Base-by-base conservation (phyloP, 92 coral and sea anemone genomes). In the Meandrina meandrites region DNA sequence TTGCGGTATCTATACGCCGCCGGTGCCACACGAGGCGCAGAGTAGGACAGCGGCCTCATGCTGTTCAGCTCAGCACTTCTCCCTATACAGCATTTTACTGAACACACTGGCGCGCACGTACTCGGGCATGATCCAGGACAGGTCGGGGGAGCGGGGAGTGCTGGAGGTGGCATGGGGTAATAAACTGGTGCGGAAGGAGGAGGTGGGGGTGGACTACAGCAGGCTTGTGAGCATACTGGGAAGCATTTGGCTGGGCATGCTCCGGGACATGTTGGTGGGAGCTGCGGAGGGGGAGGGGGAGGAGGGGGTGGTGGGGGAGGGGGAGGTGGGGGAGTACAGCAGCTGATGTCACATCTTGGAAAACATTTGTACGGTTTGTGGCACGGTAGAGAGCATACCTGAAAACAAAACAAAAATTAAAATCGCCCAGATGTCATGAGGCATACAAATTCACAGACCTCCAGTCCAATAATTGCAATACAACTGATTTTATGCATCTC, bases 311-410 rank as follows among this genome's bases (percentile, higher is more conserved):
- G 89, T 18, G 92, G 92, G 56, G 81, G 92, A 22, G 92, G 72
- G 18, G 91, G 92, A 31, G 92, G 92, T 21, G 90, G 84, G 12
- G 92, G 90, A 54, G 93, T 80, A 76, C 95, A 92, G 71, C 95
- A 92, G 81, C 70, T 75, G n/a, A 92, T 78, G 75, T 93, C 88
- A 69, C 95, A 92, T 53, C 56, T 79, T 30, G 98, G 98, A 57
- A 90, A 94, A 48, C 98, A 94, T 40, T 93, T 85, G 89, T 84
- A 75, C 58, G 93, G 93, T 21, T 80, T 89, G 70, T 92, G 88
- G 75, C 98, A 94, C 0, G 98, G 98, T 37, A 94, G 82, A 22
- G 98, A 93, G 32, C 98, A 94, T 0, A 90, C 92, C 98, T 94
- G 79, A 3, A 77, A 45, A 54, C 16, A 48, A 75, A 88, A 32